Base-by-base conservation (phyloP, 2,888 invertebrate genomes). In the Autographa pulchrina region DNA sequence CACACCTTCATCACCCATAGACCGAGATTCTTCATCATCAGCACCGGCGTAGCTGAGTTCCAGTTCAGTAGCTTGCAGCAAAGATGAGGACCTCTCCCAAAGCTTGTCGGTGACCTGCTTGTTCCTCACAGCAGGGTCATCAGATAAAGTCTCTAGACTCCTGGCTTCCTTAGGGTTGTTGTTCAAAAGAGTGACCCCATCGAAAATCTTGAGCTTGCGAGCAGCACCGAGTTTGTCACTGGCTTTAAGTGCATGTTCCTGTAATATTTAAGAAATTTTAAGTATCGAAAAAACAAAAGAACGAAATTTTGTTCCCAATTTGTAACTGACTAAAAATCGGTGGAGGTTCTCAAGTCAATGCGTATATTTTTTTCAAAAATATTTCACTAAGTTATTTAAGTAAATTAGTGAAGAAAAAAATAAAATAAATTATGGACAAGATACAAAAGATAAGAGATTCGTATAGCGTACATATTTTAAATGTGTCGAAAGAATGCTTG, bases 241-340 rank as follows among this genome's bases (percentile, higher is more conserved):
- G 1, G 92, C 93, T 85, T 92, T 93, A 0, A 95, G 85, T 0
- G 94, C 95, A 70, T 94, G 92, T 84, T 96, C 96, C 96, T 96
- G 80, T 77, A 79, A 82, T 70, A 64, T 75, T 38, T 74, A 61
- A 60, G 7, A 13, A 52, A 68, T 48, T 0, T 65, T 67, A 54
- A 2, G 58, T 32, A 41, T 58, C 16, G 38, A 2, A 11, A n/a
- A 2, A 4, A 25, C n/a, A 18, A 8, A 8, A 18, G 8, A 18
- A 8, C 20, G 9, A 7, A 20, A 8, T 18, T 18, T 9, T 54
- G 20, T 18, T 20, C 8, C 35, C 35, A 8, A 35, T 6, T 35
- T 6, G 6, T 25, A 25, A 25, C 25, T 25, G 25, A 25, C 25
- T 1, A 25, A 25, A 25, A 25, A 25, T 2, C 25, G 25, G 25